Evolutionary conservation across 2,113 vertebrate species (phyloP), one percentile per base, ranked within the genome.

Genomic region (Gobius niger): DNA sequence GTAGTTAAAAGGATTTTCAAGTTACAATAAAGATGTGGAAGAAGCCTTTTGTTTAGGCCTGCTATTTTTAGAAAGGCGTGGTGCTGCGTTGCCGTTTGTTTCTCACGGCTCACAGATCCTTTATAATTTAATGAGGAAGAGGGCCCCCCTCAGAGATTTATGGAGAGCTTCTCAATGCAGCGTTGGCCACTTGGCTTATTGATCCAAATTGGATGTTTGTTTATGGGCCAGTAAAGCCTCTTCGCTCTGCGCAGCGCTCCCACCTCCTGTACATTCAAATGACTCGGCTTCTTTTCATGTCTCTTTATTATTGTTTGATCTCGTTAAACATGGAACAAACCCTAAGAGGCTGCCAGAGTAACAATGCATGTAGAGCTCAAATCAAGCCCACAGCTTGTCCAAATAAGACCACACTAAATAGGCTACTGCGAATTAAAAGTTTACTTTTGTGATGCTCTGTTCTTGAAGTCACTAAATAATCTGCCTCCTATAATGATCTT

Each of bases 101-200:
- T 89, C 91, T 91, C 88, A 91, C 68, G 77, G 85, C 85, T 90
- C 84, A 85, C 70, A 69, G 88, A 90, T 82, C 83, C 86, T 91
- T 90, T 87, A 93, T 92, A 88, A 92, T 92, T 92, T 93, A 92
- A 93, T 90, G 88, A 92, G 85, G 77, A 66, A 82, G 77, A 80
- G 73, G 82, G 77, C 60, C 53, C 79, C 70, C 85, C 75, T 78
- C 54, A 7, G 81, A 90, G 88, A 92, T 92, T 92, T 86, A 90
- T 82, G 81, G 80, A 6, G 47, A 75, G 68, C 63, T 66, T 87
- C 78, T 88, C 60, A 73, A 81, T 84, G 82, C 82, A 6, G 78
- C 77, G 49, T 56, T 77, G 83, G 79, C 75, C 83, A 83, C 67
- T 75, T 67, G 12, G 82, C 60, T 80, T 91, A 93, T 93, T 85